Evolutionary conservation across 2,888 invertebrate genomes (phyloP).

Genomic region (Leuctra nigra): DNA sequence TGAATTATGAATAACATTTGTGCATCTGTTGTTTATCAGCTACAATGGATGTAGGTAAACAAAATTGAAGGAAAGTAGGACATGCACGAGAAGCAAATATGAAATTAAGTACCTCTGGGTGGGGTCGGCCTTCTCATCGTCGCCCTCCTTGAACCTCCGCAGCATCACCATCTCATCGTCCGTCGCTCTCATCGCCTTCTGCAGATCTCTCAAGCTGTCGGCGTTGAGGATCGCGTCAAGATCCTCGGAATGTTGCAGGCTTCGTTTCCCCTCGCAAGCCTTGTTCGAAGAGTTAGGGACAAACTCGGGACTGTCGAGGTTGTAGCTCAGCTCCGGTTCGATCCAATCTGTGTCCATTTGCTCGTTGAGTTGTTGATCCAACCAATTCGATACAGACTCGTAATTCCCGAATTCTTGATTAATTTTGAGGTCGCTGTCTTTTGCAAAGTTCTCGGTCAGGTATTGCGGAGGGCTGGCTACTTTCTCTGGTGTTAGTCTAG

Average conservation of each 20-base stretch:
- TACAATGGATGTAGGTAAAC: too few relatives aligned
- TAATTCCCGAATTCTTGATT: background rate
- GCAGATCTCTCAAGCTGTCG: background rate
- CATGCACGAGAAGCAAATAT: too few relatives aligned
- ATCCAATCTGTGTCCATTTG: background rate
- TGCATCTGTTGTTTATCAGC: too few relatives aligned
- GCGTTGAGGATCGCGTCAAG: background rate
- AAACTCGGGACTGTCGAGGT: background rate
- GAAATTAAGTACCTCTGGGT: too few relatives aligned
- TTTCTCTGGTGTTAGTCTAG: background rate
- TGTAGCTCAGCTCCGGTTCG: background rate
- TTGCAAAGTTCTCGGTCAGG: background rate
- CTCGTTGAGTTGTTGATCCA: background rate
- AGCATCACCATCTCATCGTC: background rate
- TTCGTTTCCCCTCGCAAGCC: background rate
- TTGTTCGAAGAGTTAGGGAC: background rate
- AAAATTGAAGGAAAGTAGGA: too few relatives aligned
- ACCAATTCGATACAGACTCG: slow-evolving; percentile 2
- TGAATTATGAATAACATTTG: too few relatives aligned
- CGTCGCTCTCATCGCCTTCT: background rate
- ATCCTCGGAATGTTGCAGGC: background rate
- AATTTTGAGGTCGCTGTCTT: background rate
- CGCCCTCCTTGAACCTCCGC: too few relatives aligned
- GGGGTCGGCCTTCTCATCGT: too few relatives aligned
- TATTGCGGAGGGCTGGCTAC: background rate